Conservation (phyloP, 1,140 invertebrate species). For the Leucophenga varia region DNA sequence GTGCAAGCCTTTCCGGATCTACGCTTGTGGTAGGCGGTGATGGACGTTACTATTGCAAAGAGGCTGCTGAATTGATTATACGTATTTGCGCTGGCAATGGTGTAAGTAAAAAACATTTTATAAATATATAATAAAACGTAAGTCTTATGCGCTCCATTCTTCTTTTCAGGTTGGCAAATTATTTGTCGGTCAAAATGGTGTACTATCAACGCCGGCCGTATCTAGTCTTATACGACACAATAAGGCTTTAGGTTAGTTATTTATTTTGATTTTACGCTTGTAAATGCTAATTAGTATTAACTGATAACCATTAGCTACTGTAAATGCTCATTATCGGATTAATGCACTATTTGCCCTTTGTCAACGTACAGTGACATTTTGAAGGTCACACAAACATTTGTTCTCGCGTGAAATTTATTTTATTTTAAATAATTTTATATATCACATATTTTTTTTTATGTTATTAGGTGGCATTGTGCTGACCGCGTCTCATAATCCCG, state of each 20-base stretch:
- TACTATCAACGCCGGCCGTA: slow-evolving; percentile 95
- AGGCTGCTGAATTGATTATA: slow-evolving; percentile 80
- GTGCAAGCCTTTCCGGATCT: slow-evolving; percentile 66
- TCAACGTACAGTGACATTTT: too few relatives aligned
- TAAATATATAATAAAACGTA: too few relatives aligned
- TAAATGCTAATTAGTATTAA: slow-evolving; percentile 3
- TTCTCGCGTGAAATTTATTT: too few relatives aligned
- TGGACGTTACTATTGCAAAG: slow-evolving; percentile 89
- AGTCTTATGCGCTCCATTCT: too few relatives aligned
- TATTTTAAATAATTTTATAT: too few relatives aligned
- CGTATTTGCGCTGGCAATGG: slow-evolving; percentile 88
- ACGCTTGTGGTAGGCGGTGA: slow-evolving; percentile 95
- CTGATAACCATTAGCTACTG: too few relatives aligned
- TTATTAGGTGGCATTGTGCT: slow-evolving; percentile 88
- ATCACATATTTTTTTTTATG: too few relatives aligned
- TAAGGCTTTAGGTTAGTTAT: slow-evolving; percentile 70
- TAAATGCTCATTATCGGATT: too few relatives aligned
- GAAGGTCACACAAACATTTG: too few relatives aligned
- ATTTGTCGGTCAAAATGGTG: slow-evolving; percentile 89
- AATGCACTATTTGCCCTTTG: too few relatives aligned
- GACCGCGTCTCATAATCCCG: slow-evolving; percentile 98
- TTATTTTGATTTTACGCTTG: too few relatives aligned
- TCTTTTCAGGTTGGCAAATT: slow-evolving; percentile 71
- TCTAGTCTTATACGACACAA: slow-evolving; percentile 91
- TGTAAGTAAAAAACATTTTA: too few relatives aligned